phyloP scores from a whole-genome alignment of 1,140 invertebrate species.

The Heliconius himera region DNA sequence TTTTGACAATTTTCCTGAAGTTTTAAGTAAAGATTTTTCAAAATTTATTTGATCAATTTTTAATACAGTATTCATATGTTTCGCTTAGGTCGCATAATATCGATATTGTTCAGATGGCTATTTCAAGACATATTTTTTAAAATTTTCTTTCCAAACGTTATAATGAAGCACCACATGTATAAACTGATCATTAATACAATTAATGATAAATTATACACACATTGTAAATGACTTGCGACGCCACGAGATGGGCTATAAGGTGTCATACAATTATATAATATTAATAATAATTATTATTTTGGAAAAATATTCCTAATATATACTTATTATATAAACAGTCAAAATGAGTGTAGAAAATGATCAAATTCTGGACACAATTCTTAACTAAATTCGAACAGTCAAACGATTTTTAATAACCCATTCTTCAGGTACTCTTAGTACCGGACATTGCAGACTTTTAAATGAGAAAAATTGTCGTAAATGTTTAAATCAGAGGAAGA shows the following conservation, averaged over 20 bases:
- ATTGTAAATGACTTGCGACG: conserved; percentile 24
- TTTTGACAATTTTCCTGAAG: too few species aligned
- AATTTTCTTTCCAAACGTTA: neutral
- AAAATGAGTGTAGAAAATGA: conserved; percentile 29
- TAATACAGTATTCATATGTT: neutral
- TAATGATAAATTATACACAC: conserved; percentile 34
- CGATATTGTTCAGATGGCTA: neutral
- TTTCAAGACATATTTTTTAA: neutral
- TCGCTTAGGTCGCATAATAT: neutral
- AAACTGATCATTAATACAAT: conserved; percentile 24
- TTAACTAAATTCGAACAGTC: conserved; percentile 17
- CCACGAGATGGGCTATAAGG: conserved; percentile 32
- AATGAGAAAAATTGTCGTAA: neutral
- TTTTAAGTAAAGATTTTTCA: too few species aligned
- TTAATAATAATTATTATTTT: conserved; percentile 5
- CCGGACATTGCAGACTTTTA: conserved; percentile 1
- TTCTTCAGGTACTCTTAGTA: conserved; percentile 22
- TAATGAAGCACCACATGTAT: conserved; percentile 18
- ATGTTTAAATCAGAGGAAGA: too few species aligned
- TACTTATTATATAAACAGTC: conserved; percentile 31
- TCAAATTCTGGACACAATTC: conserved; percentile 20
- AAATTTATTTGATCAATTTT: too few species aligned
- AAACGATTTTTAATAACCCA: conserved; percentile 17
- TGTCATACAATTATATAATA: conserved; percentile 19
- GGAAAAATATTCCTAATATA: conserved; percentile 17